A percentile compares a stretch with the other conserved stretches of the same genome.
phyloP scores from a whole-genome alignment of 2,888 invertebrate genomes.

The Macaria liturata region DNA sequence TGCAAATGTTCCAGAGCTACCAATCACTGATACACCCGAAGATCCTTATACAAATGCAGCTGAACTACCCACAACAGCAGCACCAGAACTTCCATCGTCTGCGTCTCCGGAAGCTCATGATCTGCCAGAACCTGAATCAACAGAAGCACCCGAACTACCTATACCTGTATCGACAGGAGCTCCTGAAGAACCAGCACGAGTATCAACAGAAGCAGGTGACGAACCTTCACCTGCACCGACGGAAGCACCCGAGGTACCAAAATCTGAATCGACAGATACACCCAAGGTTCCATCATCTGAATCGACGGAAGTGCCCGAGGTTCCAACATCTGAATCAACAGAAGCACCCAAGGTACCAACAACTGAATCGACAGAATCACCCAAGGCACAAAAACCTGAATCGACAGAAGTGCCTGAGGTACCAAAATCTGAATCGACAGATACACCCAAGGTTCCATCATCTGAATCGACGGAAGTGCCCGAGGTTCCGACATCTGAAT shows the following conservation, averaged over 20 bases:
- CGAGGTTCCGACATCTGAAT: not conserved
- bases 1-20: not conserved
- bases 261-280: not conserved
- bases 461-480: not conserved
- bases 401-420: not conserved
- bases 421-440: not conserved
- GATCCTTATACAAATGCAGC: not conserved
- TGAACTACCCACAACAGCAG: not conserved
- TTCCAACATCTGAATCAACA: no score
- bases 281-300: not conserved
- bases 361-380: conserved; percentile 1
- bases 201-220: no score
- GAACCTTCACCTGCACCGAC: no score
- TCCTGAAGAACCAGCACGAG: no score
- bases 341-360: conserved; percentile 1
- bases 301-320: no score
- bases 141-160: conserved; percentile 1
- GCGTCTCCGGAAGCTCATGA: no score
- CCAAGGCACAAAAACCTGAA: not conserved
- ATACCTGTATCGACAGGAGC: no score
- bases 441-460: not conserved
- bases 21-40: not conserved
- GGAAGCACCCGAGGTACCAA: not conserved
- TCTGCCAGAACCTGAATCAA: no score
- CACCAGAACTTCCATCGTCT: not conserved